Base-by-base conservation (phyloP, 2,113 vertebrate genomes). In the Vidua macroura region DNA sequence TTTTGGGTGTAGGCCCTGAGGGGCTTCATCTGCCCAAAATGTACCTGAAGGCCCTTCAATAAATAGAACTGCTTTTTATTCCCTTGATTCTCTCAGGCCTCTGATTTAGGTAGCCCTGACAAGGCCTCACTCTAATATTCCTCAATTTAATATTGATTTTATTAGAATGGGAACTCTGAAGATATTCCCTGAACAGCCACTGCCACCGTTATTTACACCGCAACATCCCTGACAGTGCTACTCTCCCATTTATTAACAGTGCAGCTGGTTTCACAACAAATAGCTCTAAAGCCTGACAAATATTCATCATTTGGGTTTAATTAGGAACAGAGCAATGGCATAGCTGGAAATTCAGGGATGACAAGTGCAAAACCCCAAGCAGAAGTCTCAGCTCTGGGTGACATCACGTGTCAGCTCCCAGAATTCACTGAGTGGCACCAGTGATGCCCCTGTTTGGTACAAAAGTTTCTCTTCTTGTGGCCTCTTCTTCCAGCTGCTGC, bases 71-170 rank as follows among this genome's bases (percentile, higher is more conserved):
- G 33, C 15, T 55, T 66, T 58, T 55, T 46, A 46, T 24, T 37
- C 6, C 15, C 33, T 46, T 3, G 1, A 24, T 30, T 20, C 1
- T 55, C 12, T 2, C 39, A 55, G 39, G 9, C 12, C 5, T 19
- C 49, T 37, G 25, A 0, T 53, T 17, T 20, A 44, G 33, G 41
- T 37, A 15, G 20, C 27, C 25, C 19, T 0, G 0, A 46, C 2
- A 80, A 12, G 10, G 16, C 33, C 31, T 24, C 62, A 80, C 27
- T 37, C 33, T 28, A 33, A 13, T 22, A 64, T 21, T 80, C 27
- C 14, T 49, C 17, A 43, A 7, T 68, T 76, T 23, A 30, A 44
- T 41, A 11, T 21, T 27, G 10, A 23, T 83, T 88, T 92, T 43
- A 67, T 30, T 0, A 17, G 48, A 55, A 58, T 9, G n/a, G 37